These are phyloP conservation scores for Karalla daura DNA, from an alignment of 2,797 vertebrate genomes.

Conservation along the genomic window DNA sequence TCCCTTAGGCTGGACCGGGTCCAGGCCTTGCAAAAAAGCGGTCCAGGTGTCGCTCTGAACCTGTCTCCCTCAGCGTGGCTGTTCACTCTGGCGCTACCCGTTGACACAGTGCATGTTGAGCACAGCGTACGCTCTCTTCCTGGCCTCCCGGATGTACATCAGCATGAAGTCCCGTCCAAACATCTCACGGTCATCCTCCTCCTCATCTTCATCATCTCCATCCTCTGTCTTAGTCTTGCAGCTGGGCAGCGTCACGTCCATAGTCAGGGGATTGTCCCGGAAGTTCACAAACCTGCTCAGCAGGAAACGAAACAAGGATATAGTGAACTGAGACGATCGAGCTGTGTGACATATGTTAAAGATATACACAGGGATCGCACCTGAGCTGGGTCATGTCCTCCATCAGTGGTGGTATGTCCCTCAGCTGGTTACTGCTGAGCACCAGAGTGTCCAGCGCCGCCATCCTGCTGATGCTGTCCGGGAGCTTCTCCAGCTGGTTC, in stretches of 20 bases:
- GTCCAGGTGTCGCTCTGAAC: too few relatives aligned
- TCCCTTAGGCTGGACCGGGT: too few relatives aligned
- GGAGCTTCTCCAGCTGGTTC: slow-evolving; percentile 89
- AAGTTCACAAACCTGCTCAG: slow-evolving; percentile 95
- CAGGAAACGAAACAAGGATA: slow-evolving; percentile 1
- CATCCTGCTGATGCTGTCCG: slow-evolving; percentile 89
- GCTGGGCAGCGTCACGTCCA: slow-evolving; percentile 85
- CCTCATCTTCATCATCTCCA: slow-evolving; percentile 76
- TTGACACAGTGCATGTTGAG: slow-evolving; percentile 68
- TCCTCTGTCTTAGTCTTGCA: slow-evolving; percentile 81
- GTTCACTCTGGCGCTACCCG: slow-evolving; percentile 34
- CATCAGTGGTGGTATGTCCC: slow-evolving; percentile 91
- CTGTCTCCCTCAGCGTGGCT: too few relatives aligned
- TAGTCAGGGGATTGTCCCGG: slow-evolving; percentile 91
- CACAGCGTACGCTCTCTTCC: slow-evolving; percentile 75
- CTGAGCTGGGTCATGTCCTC: slow-evolving; percentile 90
- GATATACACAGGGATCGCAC: too few relatives aligned
- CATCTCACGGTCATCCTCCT: slow-evolving; percentile 87
- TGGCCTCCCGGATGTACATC: slow-evolving; percentile 88
- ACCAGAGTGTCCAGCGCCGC: slow-evolving; percentile 90
- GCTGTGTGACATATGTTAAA: too few relatives aligned
- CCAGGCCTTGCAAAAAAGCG: too few relatives aligned
- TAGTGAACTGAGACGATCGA: too few relatives aligned
- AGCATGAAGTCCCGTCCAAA: slow-evolving; percentile 95
- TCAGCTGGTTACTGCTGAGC: slow-evolving; percentile 90